phyloP scores from a whole-genome alignment of 2,797 vertebrate species.

The Phylloscopus collybita region DNA sequence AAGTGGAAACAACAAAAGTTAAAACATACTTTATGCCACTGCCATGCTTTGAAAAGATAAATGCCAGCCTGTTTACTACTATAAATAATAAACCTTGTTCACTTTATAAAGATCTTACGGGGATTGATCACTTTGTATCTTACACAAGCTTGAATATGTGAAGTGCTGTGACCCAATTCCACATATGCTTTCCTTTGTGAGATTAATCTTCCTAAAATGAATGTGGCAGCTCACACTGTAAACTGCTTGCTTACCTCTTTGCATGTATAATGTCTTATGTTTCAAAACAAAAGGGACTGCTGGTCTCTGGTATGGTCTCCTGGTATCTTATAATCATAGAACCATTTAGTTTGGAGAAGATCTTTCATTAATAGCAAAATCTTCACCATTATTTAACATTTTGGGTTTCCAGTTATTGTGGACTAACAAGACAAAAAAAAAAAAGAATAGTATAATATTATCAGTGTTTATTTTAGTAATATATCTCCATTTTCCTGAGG shows the following conservation, averaged over 20 bases:
- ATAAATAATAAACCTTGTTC: slow-evolving; percentile 41
- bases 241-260: not conserved
- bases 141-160: not conserved
- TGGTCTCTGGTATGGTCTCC: not conserved
- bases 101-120: not conserved
- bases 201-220: slow-evolving; percentile 12
- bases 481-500: not conserved
- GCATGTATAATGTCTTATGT: not conserved
- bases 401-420: not conserved
- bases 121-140: not conserved
- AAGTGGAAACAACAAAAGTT: not conserved
- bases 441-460: not conserved
- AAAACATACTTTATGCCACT: not conserved
- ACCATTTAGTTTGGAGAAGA: not conserved
- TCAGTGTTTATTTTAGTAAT: not conserved
- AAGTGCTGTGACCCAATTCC: slow-evolving; percentile 23
- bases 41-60: not conserved
- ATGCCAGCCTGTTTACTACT: not conserved
- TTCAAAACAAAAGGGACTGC: not conserved
- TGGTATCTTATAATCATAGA: not conserved
- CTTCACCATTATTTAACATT: not conserved
- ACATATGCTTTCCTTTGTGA: not conserved
- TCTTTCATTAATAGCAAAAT: not conserved
- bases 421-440: not conserved
- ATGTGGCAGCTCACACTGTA: not conserved